Evolutionary conservation across 2,888 invertebrate species (phyloP).

Genomic region (Platycheirus rosarum): DNA sequence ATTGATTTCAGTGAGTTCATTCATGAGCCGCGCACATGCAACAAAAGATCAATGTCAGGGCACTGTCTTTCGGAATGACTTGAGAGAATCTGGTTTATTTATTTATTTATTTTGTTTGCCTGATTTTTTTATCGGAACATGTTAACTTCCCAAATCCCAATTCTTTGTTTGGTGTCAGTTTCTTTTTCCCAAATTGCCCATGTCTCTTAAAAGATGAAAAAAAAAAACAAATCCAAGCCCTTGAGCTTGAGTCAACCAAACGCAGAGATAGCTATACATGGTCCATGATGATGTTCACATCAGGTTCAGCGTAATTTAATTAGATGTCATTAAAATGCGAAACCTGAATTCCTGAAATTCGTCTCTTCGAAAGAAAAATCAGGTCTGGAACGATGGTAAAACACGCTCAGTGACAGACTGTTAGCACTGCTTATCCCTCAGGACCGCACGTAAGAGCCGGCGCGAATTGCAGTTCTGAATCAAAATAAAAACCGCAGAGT

Average conservation of each 20-base stretch:
- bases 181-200: slow-evolving; percentile 23
- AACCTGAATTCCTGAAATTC: slow-evolving; percentile 65
- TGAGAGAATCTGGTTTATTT: slow-evolving; percentile 43
- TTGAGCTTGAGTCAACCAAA: slow-evolving; percentile 19
- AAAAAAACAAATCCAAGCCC: slow-evolving; percentile 6
- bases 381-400: slow-evolving; percentile 32
- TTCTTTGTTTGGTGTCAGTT: slow-evolving; percentile 61
- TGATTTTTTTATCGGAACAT: slow-evolving; percentile 29
- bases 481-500: slow-evolving; percentile 38
- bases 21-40: slow-evolving; percentile 53
- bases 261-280: slow-evolving; percentile 36
- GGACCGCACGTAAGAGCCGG: slow-evolving; percentile 11
- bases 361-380: slow-evolving; percentile 26
- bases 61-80: slow-evolving; percentile 28
- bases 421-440: slow-evolving; percentile 39
- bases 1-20: slow-evolving; percentile 55
- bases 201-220: slow-evolving; percentile 10
- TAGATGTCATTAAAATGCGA: slow-evolving; percentile 74
- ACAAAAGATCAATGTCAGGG: slow-evolving; percentile 65
- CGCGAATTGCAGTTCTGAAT: background rate
- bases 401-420: slow-evolving; percentile 56
- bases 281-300: slow-evolving; percentile 42
- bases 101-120: no score
- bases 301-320: slow-evolving; percentile 69
- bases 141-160: slow-evolving; percentile 61